These are phyloP conservation scores for Phalacrocorax aristotelis DNA, from an alignment of 2,113 vertebrate genomes.

Conservation along the genomic window DNA sequence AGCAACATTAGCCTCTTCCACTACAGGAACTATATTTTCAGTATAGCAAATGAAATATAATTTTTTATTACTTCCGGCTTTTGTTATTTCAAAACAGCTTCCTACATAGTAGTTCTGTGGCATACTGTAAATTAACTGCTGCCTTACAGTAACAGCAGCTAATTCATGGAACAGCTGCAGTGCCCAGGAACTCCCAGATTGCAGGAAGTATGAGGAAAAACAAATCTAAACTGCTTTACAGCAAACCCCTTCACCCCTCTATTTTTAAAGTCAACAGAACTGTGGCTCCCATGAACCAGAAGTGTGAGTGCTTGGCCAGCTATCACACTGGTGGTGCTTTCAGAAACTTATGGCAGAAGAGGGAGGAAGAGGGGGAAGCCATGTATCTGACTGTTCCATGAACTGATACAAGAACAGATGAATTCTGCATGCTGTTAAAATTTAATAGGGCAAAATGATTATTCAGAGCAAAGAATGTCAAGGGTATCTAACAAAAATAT, in stretches of 20 bases:
- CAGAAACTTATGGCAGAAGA: not conserved
- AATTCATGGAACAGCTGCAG: conserved; percentile 17
- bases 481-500: not conserved
- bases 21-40: not conserved
- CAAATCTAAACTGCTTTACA: not conserved
- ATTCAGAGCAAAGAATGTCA: not conserved
- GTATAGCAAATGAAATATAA: not conserved
- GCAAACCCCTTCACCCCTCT: not conserved
- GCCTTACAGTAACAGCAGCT: conserved; percentile 16
- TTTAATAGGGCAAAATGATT: not conserved
- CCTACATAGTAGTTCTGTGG: not conserved
- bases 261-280: not conserved
- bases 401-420: not conserved
- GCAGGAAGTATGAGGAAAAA: conserved; percentile 22
- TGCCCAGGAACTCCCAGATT: not conserved
- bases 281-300: not conserved
- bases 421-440: not conserved
- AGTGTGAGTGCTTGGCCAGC: not conserved
- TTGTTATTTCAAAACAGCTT: not conserved
- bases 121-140: not conserved
- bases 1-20: not conserved
- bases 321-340: not conserved
- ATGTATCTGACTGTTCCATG: not conserved
- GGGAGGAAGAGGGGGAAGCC: not conserved
- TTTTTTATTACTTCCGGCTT: not conserved